Evolutionary conservation across 2,888 invertebrate genomes (phyloP).

Genomic region (Alloplasta piceator): DNA sequence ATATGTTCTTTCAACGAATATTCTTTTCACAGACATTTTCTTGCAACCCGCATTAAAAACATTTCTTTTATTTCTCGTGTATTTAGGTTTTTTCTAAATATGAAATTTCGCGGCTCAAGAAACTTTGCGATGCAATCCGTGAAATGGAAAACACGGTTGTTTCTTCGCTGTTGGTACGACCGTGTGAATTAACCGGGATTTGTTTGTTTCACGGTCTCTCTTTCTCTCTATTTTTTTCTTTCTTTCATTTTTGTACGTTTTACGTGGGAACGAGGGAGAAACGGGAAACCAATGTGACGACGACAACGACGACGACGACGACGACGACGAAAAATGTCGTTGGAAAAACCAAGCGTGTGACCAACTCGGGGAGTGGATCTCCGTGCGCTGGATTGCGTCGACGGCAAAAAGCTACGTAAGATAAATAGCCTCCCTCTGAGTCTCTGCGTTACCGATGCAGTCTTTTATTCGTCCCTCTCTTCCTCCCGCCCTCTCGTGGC

Average conservation of each 20-base stretch:
- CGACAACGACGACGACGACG: constrained; percentile 30
- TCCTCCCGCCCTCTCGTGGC: neutral
- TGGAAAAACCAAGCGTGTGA: constrained; percentile 25
- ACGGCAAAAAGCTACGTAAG: constrained; percentile 59
- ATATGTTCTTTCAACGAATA: no score
- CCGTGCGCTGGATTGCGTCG: constrained; percentile 36
- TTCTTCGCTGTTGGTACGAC: constrained; percentile 3
- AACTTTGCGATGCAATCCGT: constrained; percentile 19
- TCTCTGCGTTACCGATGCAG: constrained; percentile 62
- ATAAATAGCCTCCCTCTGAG: constrained; percentile 61
- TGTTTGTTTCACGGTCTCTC: constrained; percentile 22
- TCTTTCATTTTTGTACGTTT: neutral
- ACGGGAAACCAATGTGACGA: constrained; percentile 45
- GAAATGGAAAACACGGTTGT: constrained; percentile 32
- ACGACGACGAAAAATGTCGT: neutral
- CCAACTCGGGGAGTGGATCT: constrained; percentile 41
- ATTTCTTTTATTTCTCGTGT: no score
- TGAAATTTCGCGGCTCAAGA: no score
- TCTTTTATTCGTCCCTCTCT: constrained; percentile 54
- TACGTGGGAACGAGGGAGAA: constrained; percentile 21
- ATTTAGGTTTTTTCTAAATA: no score
- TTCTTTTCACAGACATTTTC: no score
- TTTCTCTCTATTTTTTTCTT: neutral
- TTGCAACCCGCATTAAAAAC: no score
- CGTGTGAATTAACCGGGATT: constrained; percentile 9